Conservation (phyloP, 2,888 invertebrate species). For the Ophion costatus region DNA sequence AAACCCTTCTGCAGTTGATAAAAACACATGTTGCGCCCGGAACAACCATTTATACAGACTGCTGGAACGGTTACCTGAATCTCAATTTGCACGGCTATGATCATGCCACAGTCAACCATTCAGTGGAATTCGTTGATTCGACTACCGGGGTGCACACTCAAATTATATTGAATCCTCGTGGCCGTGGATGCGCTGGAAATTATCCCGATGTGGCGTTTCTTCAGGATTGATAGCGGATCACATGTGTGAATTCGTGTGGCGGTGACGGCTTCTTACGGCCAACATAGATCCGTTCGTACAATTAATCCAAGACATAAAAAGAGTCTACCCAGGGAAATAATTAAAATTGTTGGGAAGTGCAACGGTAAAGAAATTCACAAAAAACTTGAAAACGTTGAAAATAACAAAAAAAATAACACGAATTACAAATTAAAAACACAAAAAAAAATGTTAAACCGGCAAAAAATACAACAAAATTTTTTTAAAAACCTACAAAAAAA, state of each 20-base stretch:
- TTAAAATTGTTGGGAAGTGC: not conserved
- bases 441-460: too few species aligned
- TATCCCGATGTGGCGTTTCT: conserved; percentile 1
- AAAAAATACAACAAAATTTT: too few species aligned
- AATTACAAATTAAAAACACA: too few species aligned
- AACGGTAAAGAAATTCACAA: too few species aligned
- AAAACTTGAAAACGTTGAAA: too few species aligned
- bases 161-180: conserved; percentile 14
- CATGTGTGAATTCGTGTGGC: not conserved
- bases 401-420: too few species aligned
- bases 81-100: not conserved
- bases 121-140: conserved; percentile 4
- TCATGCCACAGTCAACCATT: not conserved
- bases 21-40: not conserved
- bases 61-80: not conserved
- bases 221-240: not conserved
- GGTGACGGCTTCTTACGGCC: not conserved
- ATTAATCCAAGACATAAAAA: not conserved
- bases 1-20: not conserved
- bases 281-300: not conserved
- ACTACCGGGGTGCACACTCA: conserved; percentile 1
- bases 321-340: not conserved
- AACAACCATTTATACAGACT: not conserved
- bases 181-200: not conserved
- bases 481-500: too few species aligned